A percentile compares a stretch with the other conserved stretches of the same genome.
Evolutionary conservation across 2,113 vertebrate species (phyloP).

Genomic region (Ariopsis seemanni): DNA sequence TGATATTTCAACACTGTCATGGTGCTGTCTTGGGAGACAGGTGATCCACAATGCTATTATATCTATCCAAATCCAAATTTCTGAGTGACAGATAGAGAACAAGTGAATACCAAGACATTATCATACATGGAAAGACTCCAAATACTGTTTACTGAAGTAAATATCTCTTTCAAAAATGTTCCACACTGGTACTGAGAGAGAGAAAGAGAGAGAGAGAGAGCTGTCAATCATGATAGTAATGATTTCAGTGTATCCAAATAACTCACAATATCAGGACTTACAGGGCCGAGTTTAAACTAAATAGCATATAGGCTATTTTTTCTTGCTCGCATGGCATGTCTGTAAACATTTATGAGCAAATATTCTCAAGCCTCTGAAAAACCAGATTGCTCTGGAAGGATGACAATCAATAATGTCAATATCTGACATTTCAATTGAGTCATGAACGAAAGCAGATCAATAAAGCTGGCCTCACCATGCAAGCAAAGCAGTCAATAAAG

Average conservation of each 20-base stretch:
- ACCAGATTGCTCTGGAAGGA: neutral
- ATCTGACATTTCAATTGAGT: conserved; percentile 42
- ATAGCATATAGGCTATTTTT: neutral
- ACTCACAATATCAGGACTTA: neutral
- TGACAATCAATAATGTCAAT: conserved; percentile 34
- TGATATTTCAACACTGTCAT: neutral
- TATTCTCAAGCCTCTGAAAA: neutral
- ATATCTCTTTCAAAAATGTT: neutral
- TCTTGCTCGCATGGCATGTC: neutral
- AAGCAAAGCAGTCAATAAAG: conserved; percentile 40
- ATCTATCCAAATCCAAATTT: conserved; percentile 41
- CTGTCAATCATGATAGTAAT: conserved; percentile 8
- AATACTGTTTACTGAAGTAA: neutral
- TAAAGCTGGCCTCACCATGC: conserved; percentile 23
- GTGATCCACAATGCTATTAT: conserved; percentile 29
- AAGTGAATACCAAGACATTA: conserved; percentile 30
- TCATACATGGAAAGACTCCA: neutral
- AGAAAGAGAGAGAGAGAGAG: neutral
- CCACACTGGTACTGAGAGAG: neutral
- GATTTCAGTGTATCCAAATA: neutral
- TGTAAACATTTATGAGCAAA: conserved; percentile 17
- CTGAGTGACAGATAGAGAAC: neutral
- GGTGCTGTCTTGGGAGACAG: conserved; percentile 24
- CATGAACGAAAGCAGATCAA: conserved; percentile 36
- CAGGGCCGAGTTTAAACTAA: neutral